Evolutionary conservation across 1,140 invertebrate genomes (phyloP), one percentile per base, ranked within the genome.

Genomic region (Ceratina japonica): DNA sequence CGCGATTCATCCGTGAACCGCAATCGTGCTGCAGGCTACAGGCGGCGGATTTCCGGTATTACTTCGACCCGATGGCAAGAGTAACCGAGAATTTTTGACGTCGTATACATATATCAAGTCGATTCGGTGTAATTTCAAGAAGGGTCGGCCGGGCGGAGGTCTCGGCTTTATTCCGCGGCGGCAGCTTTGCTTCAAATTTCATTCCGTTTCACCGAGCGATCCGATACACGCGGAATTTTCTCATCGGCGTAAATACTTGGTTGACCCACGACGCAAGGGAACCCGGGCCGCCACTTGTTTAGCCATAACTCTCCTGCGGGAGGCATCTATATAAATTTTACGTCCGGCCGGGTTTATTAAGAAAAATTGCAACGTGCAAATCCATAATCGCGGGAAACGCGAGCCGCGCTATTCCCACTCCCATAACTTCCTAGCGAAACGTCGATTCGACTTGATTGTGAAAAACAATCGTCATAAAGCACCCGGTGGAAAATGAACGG

Each of bases 201-300:
- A 81, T 85, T 85, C 56, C 70, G 56, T 74, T 59, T 69, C 68
- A 69, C 59, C 58, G 62, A 37, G 44, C 79, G 52, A 84, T 80
- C 65, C 63, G 61, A 84, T 78, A 78, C 61, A 81, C 65, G 54
- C 62, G 74, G 82, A 84, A 84, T 85, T 85, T 85, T 84, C 74
- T 85, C 83, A 85, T 85, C 82, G 83, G 83, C 83, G 82, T 84
- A 85, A 85, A 85, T 84, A 81, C 82, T 84, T 79, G 59, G 79
- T 84, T 71, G 79, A 70, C 61, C 65, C 58, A 10, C 62, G 58
- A 49, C 27, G n/a, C 24, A 18, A 49, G 8, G 12, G 18, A n/a
- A n/a, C n/a, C 59, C 13, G 54, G 22, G 61, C 27, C 44, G 75
- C 58, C 59, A 59, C 56, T 71, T 59, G 77, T 68, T 76, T 75